Conservation (phyloP, 2,797 vertebrate species). For the Alauda arvensis region DNA sequence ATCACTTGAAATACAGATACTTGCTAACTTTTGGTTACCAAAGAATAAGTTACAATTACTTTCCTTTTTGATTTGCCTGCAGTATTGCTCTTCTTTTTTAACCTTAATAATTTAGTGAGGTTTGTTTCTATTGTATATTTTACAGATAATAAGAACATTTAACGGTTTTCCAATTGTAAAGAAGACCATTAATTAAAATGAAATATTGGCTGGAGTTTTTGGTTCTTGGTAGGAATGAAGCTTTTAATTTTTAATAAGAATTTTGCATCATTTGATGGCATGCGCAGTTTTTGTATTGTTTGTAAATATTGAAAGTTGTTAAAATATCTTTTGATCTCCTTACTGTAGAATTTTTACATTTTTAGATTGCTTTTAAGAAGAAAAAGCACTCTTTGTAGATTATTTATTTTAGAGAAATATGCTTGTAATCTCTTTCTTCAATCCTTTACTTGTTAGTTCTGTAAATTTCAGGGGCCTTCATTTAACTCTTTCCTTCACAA, state of each 20-base stretch:
- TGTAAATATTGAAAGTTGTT: slow-evolving; percentile 84
- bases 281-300: slow-evolving; percentile 84
- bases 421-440: slow-evolving; percentile 65
- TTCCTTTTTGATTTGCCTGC: slow-evolving; percentile 68
- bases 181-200: slow-evolving; percentile 63
- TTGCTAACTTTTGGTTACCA: slow-evolving; percentile 86
- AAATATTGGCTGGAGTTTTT: slow-evolving; percentile 53
- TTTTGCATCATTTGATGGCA: slow-evolving; percentile 72
- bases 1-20: slow-evolving; percentile 73
- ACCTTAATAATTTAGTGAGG: slow-evolving; percentile 59
- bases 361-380: slow-evolving; percentile 68
- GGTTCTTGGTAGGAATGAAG: slow-evolving; percentile 56
- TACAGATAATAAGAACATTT: slow-evolving; percentile 57
- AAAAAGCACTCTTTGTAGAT: slow-evolving; percentile 59
- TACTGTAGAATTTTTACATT: slow-evolving; percentile 79
- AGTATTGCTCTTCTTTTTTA: slow-evolving; percentile 66
- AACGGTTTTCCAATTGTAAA: slow-evolving; percentile 64
- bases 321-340: slow-evolving; percentile 80
- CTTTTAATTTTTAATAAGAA: slow-evolving; percentile 69
- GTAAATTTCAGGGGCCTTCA: slow-evolving; percentile 67
- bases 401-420: slow-evolving; percentile 76
- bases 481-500: slow-evolving; percentile 53
- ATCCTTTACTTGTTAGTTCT: slow-evolving; percentile 63
- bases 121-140: slow-evolving; percentile 65
- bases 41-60: slow-evolving; percentile 80